Base-by-base conservation (phyloP, 2,113 vertebrate species). In the Anhinga anhinga region DNA sequence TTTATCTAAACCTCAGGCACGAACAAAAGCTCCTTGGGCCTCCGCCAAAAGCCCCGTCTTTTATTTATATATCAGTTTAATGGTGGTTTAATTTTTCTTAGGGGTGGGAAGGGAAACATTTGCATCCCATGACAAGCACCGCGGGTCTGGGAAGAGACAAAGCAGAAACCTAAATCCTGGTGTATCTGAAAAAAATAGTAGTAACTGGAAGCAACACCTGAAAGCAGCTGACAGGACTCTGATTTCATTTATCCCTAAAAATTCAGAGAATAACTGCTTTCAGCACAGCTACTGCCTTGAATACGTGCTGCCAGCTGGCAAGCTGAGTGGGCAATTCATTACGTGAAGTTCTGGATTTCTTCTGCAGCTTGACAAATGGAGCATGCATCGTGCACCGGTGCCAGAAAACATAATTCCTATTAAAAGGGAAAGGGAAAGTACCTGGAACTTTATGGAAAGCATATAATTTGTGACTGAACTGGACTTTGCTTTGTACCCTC, bases 381-480 rank as follows among this genome's bases (percentile, higher is more conserved):
- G 32, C 47, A 34, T 3, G 32, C n/a, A 58, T 2, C 10, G 0
- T 2, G 4, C 30, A 59, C 15, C 42, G 22, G 10, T 3, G 49
- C 58, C 66, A 83, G 49, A 14, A 44, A 42, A 44, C 7, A 10
- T 7, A 25, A 94, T 65, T 90, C 76, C 76, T 67, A 34, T 16
- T 15, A 30, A 78, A 87, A 77, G 22, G 14, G 32, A 80, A 63
- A 15, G 38, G 9, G 25, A 30, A 69, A n/a, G 44, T 29, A 67
- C 59, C 65, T 42, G 18, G 13, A 47, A 73, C 59, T 42, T 83
- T 38, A 58, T 18, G 49, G 34, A 67, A 59, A 63, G 19, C 3
- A 1, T 19, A 52, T 15, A 19, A 47, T 27, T 63, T 66, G 78
- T 38, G 53, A 20, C n/a, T 26, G 16, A 67, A 22, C 17, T 11